Evolutionary conservation across 1,140 invertebrate species (phyloP).

Genomic region (Anoplolepis gracilipes): DNA sequence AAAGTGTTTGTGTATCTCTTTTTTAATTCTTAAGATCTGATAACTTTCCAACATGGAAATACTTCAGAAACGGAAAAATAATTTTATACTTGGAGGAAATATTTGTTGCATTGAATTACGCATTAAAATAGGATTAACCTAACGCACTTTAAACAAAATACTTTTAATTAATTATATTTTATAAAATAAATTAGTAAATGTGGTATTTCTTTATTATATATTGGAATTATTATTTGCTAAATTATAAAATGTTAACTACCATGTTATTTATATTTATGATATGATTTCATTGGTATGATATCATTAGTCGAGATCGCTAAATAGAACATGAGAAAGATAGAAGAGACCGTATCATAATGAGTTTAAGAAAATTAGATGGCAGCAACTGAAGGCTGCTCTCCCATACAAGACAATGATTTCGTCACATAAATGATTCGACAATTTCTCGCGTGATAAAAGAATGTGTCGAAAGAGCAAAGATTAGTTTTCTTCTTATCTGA

Average conservation of each 20-base stretch:
- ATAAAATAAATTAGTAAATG: not conserved
- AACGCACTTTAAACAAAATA: not conserved
- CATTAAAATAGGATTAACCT: not conserved
- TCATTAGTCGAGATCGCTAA: not conserved
- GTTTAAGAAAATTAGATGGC: conserved; percentile 35
- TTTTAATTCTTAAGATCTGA: not conserved
- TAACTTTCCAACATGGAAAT: not conserved
- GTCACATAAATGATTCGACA: not conserved
- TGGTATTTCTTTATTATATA: not conserved
- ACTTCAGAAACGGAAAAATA: not conserved
- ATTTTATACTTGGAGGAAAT: not conserved
- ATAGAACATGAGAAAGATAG: not conserved
- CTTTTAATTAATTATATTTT: not conserved
- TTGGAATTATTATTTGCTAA: not conserved
- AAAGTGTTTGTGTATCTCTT: not conserved
- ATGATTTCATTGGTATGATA: conserved; percentile 21
- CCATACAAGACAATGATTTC: not conserved
- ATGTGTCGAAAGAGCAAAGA: not conserved
- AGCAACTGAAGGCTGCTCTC: not conserved
- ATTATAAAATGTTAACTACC: not conserved
- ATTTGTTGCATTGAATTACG: not conserved
- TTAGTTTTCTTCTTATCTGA: not conserved
- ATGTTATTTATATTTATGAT: conserved; percentile 10
- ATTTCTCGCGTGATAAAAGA: conserved; percentile 3
- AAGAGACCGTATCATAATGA: not conserved